These are phyloP conservation scores for Penaeus vannamei DNA, from an alignment of 1,140 invertebrate genomes.

Conservation along the genomic window DNA sequence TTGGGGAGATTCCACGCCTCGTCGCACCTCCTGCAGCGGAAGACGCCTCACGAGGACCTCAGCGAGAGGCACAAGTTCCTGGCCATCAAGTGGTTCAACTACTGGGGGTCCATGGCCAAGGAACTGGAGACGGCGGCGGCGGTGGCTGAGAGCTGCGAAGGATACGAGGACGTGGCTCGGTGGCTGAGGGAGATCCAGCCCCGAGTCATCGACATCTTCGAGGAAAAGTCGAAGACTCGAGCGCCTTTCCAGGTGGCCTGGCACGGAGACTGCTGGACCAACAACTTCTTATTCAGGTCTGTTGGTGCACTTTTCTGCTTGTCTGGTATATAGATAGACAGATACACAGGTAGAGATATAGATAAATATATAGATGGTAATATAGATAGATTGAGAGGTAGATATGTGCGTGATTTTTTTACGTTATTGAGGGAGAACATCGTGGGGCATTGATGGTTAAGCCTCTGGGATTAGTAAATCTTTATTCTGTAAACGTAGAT, in stretches of 20 bases:
- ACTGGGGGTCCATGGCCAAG: background rate
- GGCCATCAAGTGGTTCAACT: background rate
- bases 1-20: background rate
- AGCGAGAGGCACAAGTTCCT: background rate
- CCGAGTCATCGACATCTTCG: background rate
- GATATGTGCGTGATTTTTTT: no score
- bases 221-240: background rate
- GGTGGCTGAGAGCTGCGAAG: no score
- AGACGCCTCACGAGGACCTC: background rate
- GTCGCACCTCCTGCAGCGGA: background rate
- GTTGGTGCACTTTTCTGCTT: background rate
- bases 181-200: background rate
- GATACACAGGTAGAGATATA: no score
- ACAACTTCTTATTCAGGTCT: conserved; percentile 9
- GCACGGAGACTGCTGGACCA: background rate
- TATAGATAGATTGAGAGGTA: no score
- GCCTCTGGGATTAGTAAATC: no score
- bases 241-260: background rate
- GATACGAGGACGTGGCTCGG: background rate
- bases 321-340: no score
- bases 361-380: no score
- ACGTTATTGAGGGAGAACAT: no score
- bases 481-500: no score
- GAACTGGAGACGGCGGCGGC: no score
- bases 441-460: no score